These are phyloP conservation scores for Pipra filicauda DNA, from an alignment of 2,113 vertebrate genomes.

Conservation along the genomic window DNA sequence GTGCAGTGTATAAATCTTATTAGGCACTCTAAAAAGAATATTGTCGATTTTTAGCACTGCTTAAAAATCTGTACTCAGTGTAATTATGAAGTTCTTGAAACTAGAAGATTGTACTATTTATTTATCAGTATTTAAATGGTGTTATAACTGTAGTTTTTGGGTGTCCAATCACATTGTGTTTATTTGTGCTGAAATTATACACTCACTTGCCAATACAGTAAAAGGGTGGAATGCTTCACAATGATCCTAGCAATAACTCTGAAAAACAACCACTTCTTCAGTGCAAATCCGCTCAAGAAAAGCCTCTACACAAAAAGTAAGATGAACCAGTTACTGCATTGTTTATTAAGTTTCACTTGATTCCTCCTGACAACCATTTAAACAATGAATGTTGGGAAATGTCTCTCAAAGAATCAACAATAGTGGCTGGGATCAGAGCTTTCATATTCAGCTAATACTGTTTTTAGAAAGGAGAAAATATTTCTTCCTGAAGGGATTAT, in stretches of 20 bases:
- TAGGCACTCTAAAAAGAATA: slow-evolving; percentile 41
- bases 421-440: slow-evolving; percentile 88
- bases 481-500: slow-evolving; percentile 96
- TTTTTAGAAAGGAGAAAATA: slow-evolving; percentile 86
- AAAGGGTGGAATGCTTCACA: slow-evolving; percentile 63
- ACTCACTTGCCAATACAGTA: slow-evolving; percentile 43
- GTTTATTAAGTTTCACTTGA: slow-evolving; percentile 94
- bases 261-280: slow-evolving; percentile 75
- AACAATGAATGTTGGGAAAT: slow-evolving; percentile 95
- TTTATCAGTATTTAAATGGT: neutral
- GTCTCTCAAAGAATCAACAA: slow-evolving; percentile 86
- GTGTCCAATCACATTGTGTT: neutral
- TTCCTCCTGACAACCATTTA: slow-evolving; percentile 97
- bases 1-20: slow-evolving; percentile 59
- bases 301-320: slow-evolving; percentile 78
- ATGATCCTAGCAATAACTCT: slow-evolving; percentile 65
- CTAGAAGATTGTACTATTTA: neutral
- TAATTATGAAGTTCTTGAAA: neutral
- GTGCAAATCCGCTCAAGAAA: slow-evolving; percentile 84
- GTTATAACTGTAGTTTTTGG: neutral
- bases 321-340: slow-evolving; percentile 87
- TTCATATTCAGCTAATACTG: slow-evolving; percentile 88
- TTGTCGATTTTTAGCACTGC: neutral
- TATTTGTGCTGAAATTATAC: slow-evolving; percentile 60
- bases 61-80: neutral